Evolutionary conservation across 1,140 invertebrate species (phyloP), one percentile per base, ranked within the genome.

Genomic region (Thaumatotibia leucotreta): DNA sequence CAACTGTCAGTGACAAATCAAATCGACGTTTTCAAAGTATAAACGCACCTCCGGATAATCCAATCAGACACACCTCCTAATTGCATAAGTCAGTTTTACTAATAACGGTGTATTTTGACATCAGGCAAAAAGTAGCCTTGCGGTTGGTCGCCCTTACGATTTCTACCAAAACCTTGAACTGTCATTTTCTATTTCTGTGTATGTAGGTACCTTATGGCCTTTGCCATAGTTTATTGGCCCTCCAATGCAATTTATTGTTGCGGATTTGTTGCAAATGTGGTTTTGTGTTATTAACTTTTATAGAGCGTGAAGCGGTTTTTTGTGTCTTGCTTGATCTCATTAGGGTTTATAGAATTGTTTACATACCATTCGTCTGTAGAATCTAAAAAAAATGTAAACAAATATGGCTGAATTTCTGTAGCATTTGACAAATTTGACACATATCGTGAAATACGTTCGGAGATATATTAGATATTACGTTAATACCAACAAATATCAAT

Each of bases 121-220:
- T 65, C 50, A 24, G 63, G 72, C 76, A 87, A 88, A 87, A 86
- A 87, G 22, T 72, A 78, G 75, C 84, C 84, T 89, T 85, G 85
- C 76, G 74, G 79, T 80, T 73, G 72, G 67, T 67, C 68, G 81
- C 83, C 83, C 84, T 88, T 83, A 84, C 70, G 80, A 83, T 85
- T 88, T 88, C 82, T 84, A 49, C 70, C 39, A 33, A 64, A 72
- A 70, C 84, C 82, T 86, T 89, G 80, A 83, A 84, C 75, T 64
- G 67, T 33, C 63, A 74, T 80, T 82, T 83, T 82, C 78, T 82
- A 80, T 83, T 83, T 74, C 6, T 74, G 58, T 73, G 66, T 63
- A 61, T 66, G 27, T 63, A 61, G 65, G 27, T 65, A 58, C 52
- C 52, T 58, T 58, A 58, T 17, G 52, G 23, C 52, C 52, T 58